Base-by-base conservation (phyloP, 1,140 invertebrate species). In the Cydia amplana region DNA sequence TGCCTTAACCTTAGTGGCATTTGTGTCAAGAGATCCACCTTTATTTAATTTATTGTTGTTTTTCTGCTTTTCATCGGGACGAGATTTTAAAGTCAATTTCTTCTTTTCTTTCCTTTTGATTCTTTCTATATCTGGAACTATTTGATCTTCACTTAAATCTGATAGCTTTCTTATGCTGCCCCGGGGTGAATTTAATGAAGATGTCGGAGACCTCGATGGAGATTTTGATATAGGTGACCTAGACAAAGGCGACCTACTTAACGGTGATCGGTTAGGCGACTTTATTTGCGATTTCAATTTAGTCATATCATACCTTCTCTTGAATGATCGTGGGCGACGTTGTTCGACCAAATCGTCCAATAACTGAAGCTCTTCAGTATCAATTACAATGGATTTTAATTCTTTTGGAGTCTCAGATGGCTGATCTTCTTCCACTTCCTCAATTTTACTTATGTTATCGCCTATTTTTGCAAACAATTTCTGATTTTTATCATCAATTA, bases 61-160 rank as follows among this genome's bases (percentile, higher is more conserved):
- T 76, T 91, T 91, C 76, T 89, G 87, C 73, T 90, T 91, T 75
- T 93, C 91, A 46, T 93, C 91, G 25, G 87, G 83, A 83, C 91
- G 93, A 25, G 91, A 80, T 81, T 93, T 93, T 10, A 90, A 76
- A 14, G 91, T 90, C 5, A 91, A 77, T 75, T 93, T 93, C 76
- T 93, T 93, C 81, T 93, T 93, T 64, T 93, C 91, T 80, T 92
- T 93, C 32, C 91, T 89, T 81, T 91, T 93, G 36, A 93, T 93
- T 86, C 91, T 88, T 83, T 93, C 93, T 70, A 94, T 93, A 84
- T 95, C 94, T 18, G 94, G 94, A 4, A 95, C 94, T 79, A 94
- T 95, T 88, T 94, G 94, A 84, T 94, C 94, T 86, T 94, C 93
- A 80, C 91, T 93, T 70, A 93, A 85, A 83, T 94, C 93, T 32